Base-by-base conservation (phyloP, 2,888 invertebrate genomes). In the Heteropelma amictum region DNA sequence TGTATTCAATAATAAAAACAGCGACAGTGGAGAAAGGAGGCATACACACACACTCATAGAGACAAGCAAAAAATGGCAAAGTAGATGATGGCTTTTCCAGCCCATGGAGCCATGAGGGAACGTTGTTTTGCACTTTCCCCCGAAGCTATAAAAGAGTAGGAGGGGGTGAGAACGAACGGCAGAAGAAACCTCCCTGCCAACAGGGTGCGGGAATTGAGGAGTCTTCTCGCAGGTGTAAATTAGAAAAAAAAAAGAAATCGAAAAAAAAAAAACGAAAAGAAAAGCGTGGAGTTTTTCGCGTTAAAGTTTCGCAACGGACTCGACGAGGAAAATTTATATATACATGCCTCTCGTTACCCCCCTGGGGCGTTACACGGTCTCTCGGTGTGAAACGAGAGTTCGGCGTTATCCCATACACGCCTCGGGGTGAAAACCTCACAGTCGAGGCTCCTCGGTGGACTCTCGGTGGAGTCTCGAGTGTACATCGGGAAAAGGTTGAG, bases 201-300 rank as follows among this genome's bases (percentile, higher is more conserved):
- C 64, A 5, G 70, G 81, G 82, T 21, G 33, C 45, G 33, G 30
- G 23, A 61, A 61, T 47, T 21, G 47, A 61, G 33, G 81, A 78
- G 76, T 76, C 79, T 80, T 77, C 79, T 80, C 77, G 77, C 78
- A 80, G 80, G 82, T 82, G 85, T 84, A 84, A 86, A 86, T 85
- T 85, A 83, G 83, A 82, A 83, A 83, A 17, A 58, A 51, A 28
- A 10, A 19, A 26, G 10, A 82, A 83, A 83, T 14, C 51, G 42
- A 28, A 10, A 19, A 26, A 14, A 67, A 51, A 49, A 8, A 38
- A 71, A 63, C 8, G n/a, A 47, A 58, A 17, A 58, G 49, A 53
- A 72, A 64, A 53, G 38, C 14, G 47, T 51, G 33, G 42, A 70
- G 67, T 72, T 61, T 70, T 67, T 68, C 47, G 30, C 56, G 67